A percentile compares a stretch with the other conserved stretches of the same genome.
Conservation (phyloP, 2,888 invertebrate genomes). For the Cheilosia grossa region DNA sequence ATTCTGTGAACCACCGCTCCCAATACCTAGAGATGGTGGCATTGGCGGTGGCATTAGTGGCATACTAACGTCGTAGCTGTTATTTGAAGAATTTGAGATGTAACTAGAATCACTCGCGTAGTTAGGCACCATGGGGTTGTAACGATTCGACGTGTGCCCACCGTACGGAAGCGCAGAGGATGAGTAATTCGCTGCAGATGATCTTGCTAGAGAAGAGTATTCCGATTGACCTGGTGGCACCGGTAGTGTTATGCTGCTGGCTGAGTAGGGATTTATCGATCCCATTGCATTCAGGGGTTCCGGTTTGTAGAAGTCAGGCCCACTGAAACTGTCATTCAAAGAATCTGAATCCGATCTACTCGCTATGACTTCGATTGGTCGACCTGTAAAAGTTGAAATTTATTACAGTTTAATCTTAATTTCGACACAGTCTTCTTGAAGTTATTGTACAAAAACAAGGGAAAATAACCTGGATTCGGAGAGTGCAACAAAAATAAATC, state of each 20-base stretch:
- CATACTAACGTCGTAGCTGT: slow-evolving; percentile 76
- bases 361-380: slow-evolving; percentile 86
- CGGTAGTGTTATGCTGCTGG: slow-evolving; percentile 76
- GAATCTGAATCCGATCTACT: slow-evolving; percentile 85
- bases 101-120: slow-evolving; percentile 76
- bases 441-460: too few relatives aligned
- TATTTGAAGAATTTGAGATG: slow-evolving; percentile 63
- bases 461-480: too few relatives aligned
- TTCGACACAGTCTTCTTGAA: too few relatives aligned
- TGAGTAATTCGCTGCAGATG: slow-evolving; percentile 64
- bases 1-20: slow-evolving; percentile 34
- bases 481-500: too few relatives aligned
- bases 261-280: slow-evolving; percentile 76
- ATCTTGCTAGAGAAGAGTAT: slow-evolving; percentile 77
- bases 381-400: slow-evolving; percentile 79
- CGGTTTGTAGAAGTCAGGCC: slow-evolving; percentile 84
- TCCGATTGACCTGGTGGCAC: slow-evolving; percentile 78
- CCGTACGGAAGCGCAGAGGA: slow-evolving; percentile 75
- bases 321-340: slow-evolving; percentile 80
- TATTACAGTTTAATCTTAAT: neutral
- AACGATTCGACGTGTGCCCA: slow-evolving; percentile 60
- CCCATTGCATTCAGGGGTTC: slow-evolving; percentile 76
- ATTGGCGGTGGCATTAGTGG: slow-evolving; percentile 80
- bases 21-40: slow-evolving; percentile 78
- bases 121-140: slow-evolving; percentile 73